Conservation (phyloP, 2,113 vertebrate genomes). For the Synchiropus splendidus region DNA sequence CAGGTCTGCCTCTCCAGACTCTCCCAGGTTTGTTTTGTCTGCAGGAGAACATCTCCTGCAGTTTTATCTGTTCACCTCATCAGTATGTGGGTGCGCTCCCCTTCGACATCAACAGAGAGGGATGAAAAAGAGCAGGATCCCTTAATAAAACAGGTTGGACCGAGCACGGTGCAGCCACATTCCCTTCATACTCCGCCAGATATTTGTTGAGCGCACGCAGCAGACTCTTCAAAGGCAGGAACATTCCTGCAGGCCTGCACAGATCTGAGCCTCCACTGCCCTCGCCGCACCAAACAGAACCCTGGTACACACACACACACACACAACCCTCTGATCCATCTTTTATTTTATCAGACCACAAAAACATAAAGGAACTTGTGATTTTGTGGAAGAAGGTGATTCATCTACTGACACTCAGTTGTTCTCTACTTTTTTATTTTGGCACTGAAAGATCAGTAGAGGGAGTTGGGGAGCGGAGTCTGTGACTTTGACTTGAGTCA, state of each 20-base stretch:
- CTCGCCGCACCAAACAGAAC: constrained; percentile 21
- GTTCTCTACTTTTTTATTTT: no score
- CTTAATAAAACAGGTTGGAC: constrained; percentile 62
- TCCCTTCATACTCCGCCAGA: constrained; percentile 59
- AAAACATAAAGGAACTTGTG: neutral
- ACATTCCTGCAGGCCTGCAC: constrained; percentile 60
- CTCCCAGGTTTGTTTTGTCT: constrained; percentile 20
- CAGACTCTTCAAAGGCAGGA: constrained; percentile 60
- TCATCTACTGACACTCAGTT: no score
- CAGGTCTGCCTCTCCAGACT: no score
- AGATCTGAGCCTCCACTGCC: constrained; percentile 50
- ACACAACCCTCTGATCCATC: neutral
- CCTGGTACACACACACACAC: constrained; percentile 8
- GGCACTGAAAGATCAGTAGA: no score
- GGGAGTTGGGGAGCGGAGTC: no score
- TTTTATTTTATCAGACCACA: neutral
- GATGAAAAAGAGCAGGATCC: constrained; percentile 51
- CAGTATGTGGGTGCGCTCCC: constrained; percentile 51
- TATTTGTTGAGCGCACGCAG: constrained; percentile 58
- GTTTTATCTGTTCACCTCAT: constrained; percentile 43
- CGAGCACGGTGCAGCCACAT: constrained; percentile 55
- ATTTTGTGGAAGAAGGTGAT: neutral
- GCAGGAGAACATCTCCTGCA: constrained; percentile 31
- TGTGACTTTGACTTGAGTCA: no score
- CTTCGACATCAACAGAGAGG: constrained; percentile 43